These are phyloP conservation scores for Leptoteleia sp. DNA, from an alignment of 1,140 invertebrate genomes.

Conservation along the genomic window DNA sequence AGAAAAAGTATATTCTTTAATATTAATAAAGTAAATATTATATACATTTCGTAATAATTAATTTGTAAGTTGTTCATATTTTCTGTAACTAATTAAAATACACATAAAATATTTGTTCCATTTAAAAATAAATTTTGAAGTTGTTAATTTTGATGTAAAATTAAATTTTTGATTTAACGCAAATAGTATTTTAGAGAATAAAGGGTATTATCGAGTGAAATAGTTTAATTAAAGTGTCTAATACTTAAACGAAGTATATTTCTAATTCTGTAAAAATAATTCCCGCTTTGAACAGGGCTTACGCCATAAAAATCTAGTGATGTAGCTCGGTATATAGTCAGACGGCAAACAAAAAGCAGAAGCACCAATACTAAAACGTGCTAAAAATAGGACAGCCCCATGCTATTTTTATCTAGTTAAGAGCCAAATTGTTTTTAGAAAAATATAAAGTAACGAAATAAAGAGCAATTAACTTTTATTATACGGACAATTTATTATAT, in stretches of 20 bases:
- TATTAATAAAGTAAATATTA: no score
- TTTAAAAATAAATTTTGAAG: no score
- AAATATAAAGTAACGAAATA: background rate
- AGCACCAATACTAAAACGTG: slow-evolving; percentile 20
- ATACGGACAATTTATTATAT: no score
- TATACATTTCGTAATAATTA: no score
- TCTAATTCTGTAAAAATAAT: slow-evolving; percentile 28
- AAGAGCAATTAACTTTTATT: background rate
- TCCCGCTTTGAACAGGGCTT: slow-evolving; percentile 2
- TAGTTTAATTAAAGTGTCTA: slow-evolving; percentile 15
- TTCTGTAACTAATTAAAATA: no score
- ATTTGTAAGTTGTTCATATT: no score
- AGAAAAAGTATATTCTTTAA: no score
- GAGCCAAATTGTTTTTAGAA: slow-evolving; percentile 1
- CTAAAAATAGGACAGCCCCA: slow-evolving; percentile 14
- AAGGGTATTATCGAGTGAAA: slow-evolving; percentile 7
- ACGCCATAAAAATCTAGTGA: slow-evolving; percentile 39
- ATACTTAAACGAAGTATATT: slow-evolving; percentile 1
- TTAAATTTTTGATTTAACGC: no score
- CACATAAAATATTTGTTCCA: no score
- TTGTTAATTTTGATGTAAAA: no score
- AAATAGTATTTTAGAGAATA: no score
- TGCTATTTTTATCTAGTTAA: slow-evolving; percentile 5
- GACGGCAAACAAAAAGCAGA: slow-evolving; percentile 23
- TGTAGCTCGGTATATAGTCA: slow-evolving; percentile 37